Evolutionary conservation across 2,113 vertebrate genomes (phyloP), one percentile per base, ranked within the genome.

Genomic region (Eidolon helvum): DNA sequence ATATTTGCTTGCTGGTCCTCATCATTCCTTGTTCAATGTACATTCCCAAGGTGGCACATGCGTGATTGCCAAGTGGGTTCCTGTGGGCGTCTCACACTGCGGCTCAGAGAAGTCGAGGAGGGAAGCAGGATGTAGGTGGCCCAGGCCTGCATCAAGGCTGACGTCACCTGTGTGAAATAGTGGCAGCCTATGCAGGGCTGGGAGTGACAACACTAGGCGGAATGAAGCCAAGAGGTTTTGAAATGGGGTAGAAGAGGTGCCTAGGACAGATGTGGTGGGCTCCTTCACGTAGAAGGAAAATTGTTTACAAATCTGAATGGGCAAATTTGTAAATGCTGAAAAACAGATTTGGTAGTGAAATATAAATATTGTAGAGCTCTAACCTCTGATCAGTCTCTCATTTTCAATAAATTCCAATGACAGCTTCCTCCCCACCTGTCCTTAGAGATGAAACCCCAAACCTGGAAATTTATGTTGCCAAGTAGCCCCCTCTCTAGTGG

Each of bases 31-130:
- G 45, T 40, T 50, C 45, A 72, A 19, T 24, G 7, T 35, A 18
- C 12, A 5, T 71, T 50, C 45, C 11, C 12, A 43, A 30, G 11
- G 26, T 28, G 68, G 26, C 35, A 77, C 16, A 33, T 0, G 2
- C 4, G 10, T 22, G 12, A 78, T 30, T 69, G 19, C 4, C 10
- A 35, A 33, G 19, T 2, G 5, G 15, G 40, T n/a, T 35, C 43
- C 12, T 6, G 2, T 30, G 9, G 55, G 11, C 33, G 1, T 57
- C 15, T 0, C 0, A 30, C 22, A 2, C 50, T 43, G 22, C 24
- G 5, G 5, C 12, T 65, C 38, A 59, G 26, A 55, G 43, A 33
- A 78, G 55, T 21, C 4, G 0, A 7, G 65, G 18, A 10, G 2
- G 15, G 5, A 18, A 50, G 35, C 21, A 50, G 22, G 74, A 38